Evolutionary conservation across 2,113 vertebrate genomes (phyloP).

Genomic region (Ictalurus furcatus): DNA sequence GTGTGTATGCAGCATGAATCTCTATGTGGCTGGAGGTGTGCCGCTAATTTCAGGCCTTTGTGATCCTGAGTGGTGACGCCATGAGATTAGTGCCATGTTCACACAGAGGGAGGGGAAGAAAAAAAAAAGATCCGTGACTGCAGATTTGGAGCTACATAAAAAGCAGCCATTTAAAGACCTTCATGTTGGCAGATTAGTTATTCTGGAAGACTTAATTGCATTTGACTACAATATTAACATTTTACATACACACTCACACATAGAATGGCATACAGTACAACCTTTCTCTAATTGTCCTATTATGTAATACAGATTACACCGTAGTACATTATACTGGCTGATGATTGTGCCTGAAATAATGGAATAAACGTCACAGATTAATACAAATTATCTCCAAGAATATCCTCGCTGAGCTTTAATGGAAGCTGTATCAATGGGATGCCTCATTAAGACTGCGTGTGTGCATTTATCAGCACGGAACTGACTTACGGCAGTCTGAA

Average conservation of each 20-base stretch:
- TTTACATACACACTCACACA: not conserved
- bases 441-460: conserved; percentile 3
- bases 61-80: conserved; percentile 38
- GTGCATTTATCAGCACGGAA: conserved; percentile 8
- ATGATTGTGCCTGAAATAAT: not conserved
- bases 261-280: conserved; percentile 3
- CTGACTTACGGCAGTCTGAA: not conserved
- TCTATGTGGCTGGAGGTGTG: conserved; percentile 44
- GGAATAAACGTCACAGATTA: conserved; percentile 9
- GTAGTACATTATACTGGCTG: not conserved
- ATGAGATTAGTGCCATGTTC: conserved; percentile 45
- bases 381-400: conserved; percentile 33
- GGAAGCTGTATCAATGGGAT: not conserved
- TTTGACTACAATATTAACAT: not conserved
- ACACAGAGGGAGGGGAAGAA: not conserved
- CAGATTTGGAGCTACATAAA: conserved; percentile 17
- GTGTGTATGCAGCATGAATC: conserved; percentile 6
- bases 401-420: conserved; percentile 11
- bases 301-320: conserved; percentile 11
- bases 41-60: conserved; percentile 56
- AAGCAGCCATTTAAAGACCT: conserved; percentile 28
- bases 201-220: conserved; percentile 20
- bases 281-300: not conserved
- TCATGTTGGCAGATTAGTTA: conserved; percentile 13
- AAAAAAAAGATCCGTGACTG: conserved; percentile 13